These are phyloP conservation scores for Syrrhaptes paradoxus DNA, from an alignment of 2,113 vertebrate genomes.

Conservation along the genomic window DNA sequence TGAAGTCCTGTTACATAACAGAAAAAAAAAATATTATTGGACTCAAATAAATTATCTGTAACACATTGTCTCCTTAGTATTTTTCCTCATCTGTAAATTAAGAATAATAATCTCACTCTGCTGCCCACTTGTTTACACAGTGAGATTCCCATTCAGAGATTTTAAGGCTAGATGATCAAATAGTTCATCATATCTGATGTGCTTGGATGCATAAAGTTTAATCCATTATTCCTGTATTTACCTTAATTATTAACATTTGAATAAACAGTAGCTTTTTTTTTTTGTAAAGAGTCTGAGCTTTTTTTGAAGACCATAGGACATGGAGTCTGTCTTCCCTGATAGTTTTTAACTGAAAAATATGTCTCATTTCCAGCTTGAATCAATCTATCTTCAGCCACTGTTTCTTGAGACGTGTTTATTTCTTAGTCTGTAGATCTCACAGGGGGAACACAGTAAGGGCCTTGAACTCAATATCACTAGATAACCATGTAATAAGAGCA, in stretches of 20 bases:
- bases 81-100: not conserved
- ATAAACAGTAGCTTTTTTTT: not conserved
- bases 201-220: not conserved
- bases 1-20: not conserved
- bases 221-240: not conserved
- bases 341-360: constrained; percentile 36
- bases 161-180: not conserved
- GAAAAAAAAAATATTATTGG: not conserved
- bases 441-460: not conserved
- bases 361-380: not conserved
- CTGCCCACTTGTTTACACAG: rapidly evolving
- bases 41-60: not conserved
- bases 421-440: not conserved
- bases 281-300: not conserved
- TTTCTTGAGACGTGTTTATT: not conserved
- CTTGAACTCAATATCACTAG: not conserved
- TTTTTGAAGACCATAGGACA: not conserved
- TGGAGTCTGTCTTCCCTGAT: not conserved
- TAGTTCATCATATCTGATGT: not conserved
- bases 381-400: not conserved
- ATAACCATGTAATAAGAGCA: not conserved
- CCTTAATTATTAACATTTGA: not conserved
- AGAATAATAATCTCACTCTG: not conserved
- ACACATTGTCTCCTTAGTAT: not conserved
- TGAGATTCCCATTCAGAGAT: not conserved